A percentile compares a stretch with the other conserved stretches of the same genome.
Evolutionary conservation across 2,113 vertebrate genomes (phyloP).

Genomic region (Micronycteris hirsuta): DNA sequence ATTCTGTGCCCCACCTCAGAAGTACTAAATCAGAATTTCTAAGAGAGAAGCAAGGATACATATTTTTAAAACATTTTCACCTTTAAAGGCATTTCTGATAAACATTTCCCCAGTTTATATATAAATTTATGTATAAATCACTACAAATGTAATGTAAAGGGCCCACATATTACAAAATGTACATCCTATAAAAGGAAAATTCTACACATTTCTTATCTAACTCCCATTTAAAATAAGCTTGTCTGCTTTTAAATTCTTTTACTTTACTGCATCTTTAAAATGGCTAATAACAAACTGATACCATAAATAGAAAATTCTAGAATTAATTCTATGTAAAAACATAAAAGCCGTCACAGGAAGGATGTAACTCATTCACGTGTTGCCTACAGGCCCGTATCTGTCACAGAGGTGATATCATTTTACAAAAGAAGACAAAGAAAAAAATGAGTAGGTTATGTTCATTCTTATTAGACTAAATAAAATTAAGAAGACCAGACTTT

Average conservation of each 20-base stretch:
- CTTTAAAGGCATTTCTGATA: not conserved
- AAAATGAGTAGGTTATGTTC: not conserved
- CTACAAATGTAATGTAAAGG: not conserved
- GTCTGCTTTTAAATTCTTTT: slow-evolving; percentile 28
- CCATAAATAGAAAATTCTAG: not conserved
- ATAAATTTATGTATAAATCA: slow-evolving; percentile 6
- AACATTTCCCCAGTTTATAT: not conserved
- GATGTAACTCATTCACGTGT: not conserved
- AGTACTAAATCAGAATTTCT: not conserved
- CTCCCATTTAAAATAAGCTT: not conserved
- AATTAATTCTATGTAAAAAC: slow-evolving; percentile 1
- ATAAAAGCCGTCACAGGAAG: not conserved
- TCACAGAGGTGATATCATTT: not conserved
- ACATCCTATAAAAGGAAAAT: not conserved
- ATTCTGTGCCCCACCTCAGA: not conserved
- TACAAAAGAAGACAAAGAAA: slow-evolving; percentile 37
- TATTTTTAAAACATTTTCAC: not conserved
- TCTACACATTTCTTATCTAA: slow-evolving; percentile 12
- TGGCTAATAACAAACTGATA: slow-evolving; percentile 23
- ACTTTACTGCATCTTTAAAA: slow-evolving; percentile 1
- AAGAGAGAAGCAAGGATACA: not conserved
- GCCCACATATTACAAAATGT: not conserved
- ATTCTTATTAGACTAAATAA: slow-evolving; percentile 15
- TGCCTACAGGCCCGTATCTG: not conserved
- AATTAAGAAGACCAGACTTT: not conserved